phyloP scores from a whole-genome alignment of 2,888 invertebrate species.

The Dichetophora obliterata region DNA sequence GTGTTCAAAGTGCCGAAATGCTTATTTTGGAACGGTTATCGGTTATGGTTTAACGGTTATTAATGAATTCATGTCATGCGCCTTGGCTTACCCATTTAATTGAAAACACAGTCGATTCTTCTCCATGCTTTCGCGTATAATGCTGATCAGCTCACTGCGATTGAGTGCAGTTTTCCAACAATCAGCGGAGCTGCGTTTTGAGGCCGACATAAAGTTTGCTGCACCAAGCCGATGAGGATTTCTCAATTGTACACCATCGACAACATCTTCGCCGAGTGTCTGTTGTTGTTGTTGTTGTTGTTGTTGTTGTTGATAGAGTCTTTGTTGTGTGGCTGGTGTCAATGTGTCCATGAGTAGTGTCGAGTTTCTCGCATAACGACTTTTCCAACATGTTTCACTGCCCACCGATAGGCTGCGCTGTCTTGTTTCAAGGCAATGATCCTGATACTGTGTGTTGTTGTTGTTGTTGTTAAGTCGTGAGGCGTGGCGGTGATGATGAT shows the following conservation, averaged over 20 bases:
- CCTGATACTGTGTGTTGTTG: constrained; percentile 62
- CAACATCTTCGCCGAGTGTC: constrained; percentile 53
- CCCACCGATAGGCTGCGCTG: constrained; percentile 69
- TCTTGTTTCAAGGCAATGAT: constrained; percentile 66
- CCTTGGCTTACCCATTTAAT: constrained; percentile 77
- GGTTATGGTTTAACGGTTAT: background rate
- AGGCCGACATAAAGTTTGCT: constrained; percentile 59
- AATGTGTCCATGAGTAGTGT: constrained; percentile 12
- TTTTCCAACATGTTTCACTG: constrained; percentile 67
- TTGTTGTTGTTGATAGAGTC: constrained; percentile 45
- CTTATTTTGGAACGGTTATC: background rate
- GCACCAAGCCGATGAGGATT: constrained; percentile 54
- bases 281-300: constrained; percentile 41
- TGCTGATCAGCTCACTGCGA: constrained; percentile 85
- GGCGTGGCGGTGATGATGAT: constrained; percentile 42
- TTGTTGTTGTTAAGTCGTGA: constrained; percentile 20
- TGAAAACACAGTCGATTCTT: constrained; percentile 90
- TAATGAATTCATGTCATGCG: background rate
- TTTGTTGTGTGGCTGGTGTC: constrained; percentile 36
- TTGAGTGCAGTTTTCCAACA: constrained; percentile 80
- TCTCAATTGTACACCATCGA: constrained; percentile 63
- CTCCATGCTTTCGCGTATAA: constrained; percentile 92
- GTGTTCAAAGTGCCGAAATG: background rate
- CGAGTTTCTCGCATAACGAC: constrained; percentile 57
- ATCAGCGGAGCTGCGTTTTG: constrained; percentile 68